Conservation (phyloP, 1,140 invertebrate species). For the Argopecten irradians region DNA sequence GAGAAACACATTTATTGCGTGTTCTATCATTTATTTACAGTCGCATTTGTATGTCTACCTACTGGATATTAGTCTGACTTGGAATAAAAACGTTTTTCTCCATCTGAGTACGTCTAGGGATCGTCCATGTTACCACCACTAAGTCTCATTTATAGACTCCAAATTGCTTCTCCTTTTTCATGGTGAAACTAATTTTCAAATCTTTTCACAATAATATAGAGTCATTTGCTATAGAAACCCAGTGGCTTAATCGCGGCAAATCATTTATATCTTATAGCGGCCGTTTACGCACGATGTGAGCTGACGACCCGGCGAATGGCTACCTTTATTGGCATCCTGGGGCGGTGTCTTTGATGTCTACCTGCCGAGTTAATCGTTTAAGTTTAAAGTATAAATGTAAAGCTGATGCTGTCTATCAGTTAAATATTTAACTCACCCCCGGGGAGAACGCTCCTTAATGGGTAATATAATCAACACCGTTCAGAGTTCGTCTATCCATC, state of each 20-base stretch:
- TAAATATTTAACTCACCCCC: slow-evolving; percentile 21
- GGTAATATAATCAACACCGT: background rate
- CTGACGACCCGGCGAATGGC: background rate
- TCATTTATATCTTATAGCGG: background rate
- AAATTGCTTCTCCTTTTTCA: slow-evolving; percentile 18
- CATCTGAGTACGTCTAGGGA: background rate
- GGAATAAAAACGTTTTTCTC: too few species aligned
- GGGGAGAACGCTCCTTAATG: background rate
- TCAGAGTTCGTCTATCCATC: background rate
- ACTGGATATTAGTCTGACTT: too few species aligned
- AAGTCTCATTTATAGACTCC: background rate
- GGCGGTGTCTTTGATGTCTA: background rate
- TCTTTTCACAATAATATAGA: slow-evolving; percentile 4
- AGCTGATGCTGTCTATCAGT: slow-evolving; percentile 21
- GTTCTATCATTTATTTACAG: too few species aligned
- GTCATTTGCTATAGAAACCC: background rate
- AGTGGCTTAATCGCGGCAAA: slow-evolving; percentile 4
- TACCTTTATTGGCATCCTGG: background rate
- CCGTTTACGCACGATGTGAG: background rate
- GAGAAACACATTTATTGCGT: too few species aligned
- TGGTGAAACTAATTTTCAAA: slow-evolving; percentile 17
- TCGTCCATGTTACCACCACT: background rate
- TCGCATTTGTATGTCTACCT: too few species aligned
- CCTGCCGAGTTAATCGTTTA: slow-evolving; percentile 21
- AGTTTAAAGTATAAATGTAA: slow-evolving; percentile 19